Conservation (phyloP, 2,797 vertebrate genomes). For the Amazona ochrocephala region DNA sequence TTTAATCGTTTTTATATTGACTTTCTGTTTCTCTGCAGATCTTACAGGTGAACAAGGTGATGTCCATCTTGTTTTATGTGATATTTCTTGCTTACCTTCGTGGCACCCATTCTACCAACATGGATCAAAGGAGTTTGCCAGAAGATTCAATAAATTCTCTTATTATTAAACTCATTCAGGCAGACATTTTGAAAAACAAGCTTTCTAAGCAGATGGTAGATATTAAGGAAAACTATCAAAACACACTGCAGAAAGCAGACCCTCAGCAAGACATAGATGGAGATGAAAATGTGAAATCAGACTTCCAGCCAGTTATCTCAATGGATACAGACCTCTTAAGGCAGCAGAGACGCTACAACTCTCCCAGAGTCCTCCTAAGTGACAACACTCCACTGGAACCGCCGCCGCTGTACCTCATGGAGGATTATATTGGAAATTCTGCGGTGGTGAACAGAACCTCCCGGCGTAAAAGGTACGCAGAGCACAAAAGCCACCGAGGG, state of each 20-base stretch:
- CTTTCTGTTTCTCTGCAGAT: constrained; percentile 81
- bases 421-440: constrained; percentile 85
- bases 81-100: constrained; percentile 98
- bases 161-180: constrained; percentile 95
- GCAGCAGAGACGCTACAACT: constrained; percentile 92
- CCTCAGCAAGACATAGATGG: constrained; percentile 59
- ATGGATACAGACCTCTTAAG: constrained; percentile 86
- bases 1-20: not conserved
- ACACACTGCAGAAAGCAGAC: constrained; percentile 66
- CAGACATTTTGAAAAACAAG: constrained; percentile 89
- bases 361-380: constrained; percentile 92
- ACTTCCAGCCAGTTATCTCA: constrained; percentile 81
- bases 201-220: constrained; percentile 79
- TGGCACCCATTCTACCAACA: constrained; percentile 93
- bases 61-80: constrained; percentile 99
- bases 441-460: constrained; percentile 84
- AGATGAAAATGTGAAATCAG: constrained; percentile 71
- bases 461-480: constrained; percentile 86
- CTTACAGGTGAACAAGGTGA: constrained; percentile 99
- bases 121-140: constrained; percentile 88
- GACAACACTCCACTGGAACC: constrained; percentile 89
- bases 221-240: constrained; percentile 74
- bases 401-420: constrained; percentile 88
- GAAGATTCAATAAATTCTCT: constrained; percentile 94
- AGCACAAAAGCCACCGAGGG: constrained; percentile 91